Conservation (phyloP, 2,888 invertebrate genomes). For the Anthophora plumipes region DNA sequence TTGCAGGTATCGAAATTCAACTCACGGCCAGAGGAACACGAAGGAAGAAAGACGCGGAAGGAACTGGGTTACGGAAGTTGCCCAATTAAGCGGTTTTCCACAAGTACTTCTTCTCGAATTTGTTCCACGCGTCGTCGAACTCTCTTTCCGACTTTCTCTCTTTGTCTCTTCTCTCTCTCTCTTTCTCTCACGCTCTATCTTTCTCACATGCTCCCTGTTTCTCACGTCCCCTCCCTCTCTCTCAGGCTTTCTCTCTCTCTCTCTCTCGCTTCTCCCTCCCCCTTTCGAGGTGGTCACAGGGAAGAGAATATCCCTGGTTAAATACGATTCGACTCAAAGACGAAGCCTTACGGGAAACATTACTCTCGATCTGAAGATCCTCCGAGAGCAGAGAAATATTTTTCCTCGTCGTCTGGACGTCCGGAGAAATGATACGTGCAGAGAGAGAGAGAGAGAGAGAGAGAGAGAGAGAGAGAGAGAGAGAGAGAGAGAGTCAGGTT, state of each 20-base stretch:
- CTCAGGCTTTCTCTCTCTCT: no score
- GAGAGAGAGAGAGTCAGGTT: not conserved
- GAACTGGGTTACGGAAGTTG: constrained; percentile 62
- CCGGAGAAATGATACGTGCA: constrained; percentile 6
- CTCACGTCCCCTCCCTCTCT: no score
- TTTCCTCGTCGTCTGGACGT: constrained; percentile 9
- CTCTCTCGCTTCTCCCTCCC: no score
- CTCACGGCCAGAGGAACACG: not conserved
- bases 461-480: no score
- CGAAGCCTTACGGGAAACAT: no score
- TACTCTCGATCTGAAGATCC: not conserved
- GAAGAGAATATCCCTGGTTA: constrained; percentile 7
- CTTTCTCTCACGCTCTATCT: no score
- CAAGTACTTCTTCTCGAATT: constrained; percentile 31
- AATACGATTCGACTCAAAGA: not conserved
- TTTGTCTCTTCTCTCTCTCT: no score
- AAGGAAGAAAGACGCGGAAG: not conserved
- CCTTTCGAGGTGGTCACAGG: no score
- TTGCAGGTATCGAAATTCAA: constrained; percentile 16
- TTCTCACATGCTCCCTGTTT: no score
- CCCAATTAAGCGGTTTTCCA: constrained; percentile 66
- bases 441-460: no score
- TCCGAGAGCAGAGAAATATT: not conserved
- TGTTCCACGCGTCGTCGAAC: constrained; percentile 22
- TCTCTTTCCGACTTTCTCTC: no score